Evolutionary conservation across 2,797 vertebrate genomes (phyloP).

Genomic region (Amphiprion clarkii): DNA sequence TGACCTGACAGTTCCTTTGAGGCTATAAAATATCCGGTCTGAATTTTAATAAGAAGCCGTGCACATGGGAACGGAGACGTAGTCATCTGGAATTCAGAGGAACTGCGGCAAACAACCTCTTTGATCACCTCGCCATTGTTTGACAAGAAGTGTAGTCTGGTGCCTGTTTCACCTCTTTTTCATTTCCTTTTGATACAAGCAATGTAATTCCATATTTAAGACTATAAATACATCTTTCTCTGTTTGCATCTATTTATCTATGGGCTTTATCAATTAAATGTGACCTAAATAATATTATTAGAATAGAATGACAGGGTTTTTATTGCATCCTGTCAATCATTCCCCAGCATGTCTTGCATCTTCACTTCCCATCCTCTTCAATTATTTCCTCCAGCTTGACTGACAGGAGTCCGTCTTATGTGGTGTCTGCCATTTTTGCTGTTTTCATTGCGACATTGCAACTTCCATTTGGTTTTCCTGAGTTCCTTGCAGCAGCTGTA

Average conservation of each 20-base stretch:
- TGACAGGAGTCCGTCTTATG: background rate
- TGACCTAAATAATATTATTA: background rate
- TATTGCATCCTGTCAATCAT: conserved; percentile 21
- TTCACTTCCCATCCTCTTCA: background rate
- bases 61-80: conserved; percentile 35
- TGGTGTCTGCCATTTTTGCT: background rate
- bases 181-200: conserved; percentile 28
- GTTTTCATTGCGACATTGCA: background rate
- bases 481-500: background rate
- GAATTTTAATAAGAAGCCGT: conserved; percentile 62
- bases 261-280: background rate
- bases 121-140: conserved; percentile 48
- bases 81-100: conserved; percentile 31
- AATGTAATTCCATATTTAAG: background rate
- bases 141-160: conserved; percentile 14
- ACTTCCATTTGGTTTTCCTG: background rate
- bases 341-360: conserved; percentile 1
- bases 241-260: background rate
- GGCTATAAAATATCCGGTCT: conserved; percentile 42
- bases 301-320: conserved; percentile 6
- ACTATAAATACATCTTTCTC: background rate
- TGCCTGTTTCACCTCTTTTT: conserved; percentile 14
- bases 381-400: background rate
- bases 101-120: conserved; percentile 41
- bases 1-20: conserved; percentile 71